phyloP scores from a whole-genome alignment of 2,888 invertebrate genomes.

The Nebria salina region DNA sequence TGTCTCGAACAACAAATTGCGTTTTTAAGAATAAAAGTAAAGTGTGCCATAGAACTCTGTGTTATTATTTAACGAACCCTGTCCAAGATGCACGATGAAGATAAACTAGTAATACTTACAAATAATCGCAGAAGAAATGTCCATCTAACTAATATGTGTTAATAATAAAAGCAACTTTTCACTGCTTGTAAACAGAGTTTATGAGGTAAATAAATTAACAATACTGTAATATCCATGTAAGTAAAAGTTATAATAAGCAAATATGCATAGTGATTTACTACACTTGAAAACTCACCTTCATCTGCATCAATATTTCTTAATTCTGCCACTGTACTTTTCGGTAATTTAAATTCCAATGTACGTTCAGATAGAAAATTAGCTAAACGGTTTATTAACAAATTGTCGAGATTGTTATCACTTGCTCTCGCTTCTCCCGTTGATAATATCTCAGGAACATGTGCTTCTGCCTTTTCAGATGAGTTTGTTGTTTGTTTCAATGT shows the following conservation, averaged over 20 bases:
- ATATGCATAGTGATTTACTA: background rate
- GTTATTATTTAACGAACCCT: too few relatives aligned
- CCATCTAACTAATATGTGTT: background rate
- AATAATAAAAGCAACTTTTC: background rate
- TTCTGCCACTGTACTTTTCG: conserved; percentile 76
- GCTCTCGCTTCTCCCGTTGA: conserved; percentile 76
- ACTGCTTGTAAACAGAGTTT: background rate
- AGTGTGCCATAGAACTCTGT: too few relatives aligned
- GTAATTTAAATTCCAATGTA: conserved; percentile 83
- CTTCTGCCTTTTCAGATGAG: conserved; percentile 55
- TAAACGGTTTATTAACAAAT: conserved; percentile 77
- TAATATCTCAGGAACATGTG: conserved; percentile 57
- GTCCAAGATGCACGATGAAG: background rate
- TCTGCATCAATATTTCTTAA: conserved; percentile 75
- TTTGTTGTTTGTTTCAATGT: conserved; percentile 65
- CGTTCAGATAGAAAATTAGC: conserved; percentile 81
- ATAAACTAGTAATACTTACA: background rate
- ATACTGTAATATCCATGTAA: background rate
- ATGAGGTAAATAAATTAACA: background rate
- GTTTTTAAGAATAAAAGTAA: too few relatives aligned
- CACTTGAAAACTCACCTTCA: conserved; percentile 71
- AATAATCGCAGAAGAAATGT: background rate
- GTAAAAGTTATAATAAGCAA: background rate
- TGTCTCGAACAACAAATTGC: too few relatives aligned
- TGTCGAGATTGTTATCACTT: conserved; percentile 77